These are phyloP conservation scores for Eriocheir sinensis DNA, from an alignment of 1,140 invertebrate species.

Conservation along the genomic window DNA sequence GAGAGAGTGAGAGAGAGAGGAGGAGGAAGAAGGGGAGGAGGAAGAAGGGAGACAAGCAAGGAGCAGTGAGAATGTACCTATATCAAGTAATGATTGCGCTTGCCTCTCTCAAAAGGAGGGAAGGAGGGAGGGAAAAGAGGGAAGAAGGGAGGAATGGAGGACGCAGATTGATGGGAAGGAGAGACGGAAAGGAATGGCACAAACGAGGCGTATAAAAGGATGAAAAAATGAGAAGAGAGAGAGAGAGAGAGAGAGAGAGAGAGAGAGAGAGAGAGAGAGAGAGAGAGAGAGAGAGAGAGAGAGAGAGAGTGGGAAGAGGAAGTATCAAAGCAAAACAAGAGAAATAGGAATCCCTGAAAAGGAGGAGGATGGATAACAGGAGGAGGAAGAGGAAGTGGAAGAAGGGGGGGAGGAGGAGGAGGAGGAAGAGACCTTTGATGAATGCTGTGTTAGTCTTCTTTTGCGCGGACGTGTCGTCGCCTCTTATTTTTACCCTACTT, in stretches of 20 bases:
- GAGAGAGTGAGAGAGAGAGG: too few species aligned
- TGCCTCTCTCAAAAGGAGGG: too few species aligned
- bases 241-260: conserved; percentile 52
- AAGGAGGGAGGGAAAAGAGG: neutral
- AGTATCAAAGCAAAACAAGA: neutral
- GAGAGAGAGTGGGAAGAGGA: conserved; percentile 32
- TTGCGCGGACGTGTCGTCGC: too few species aligned
- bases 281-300: conserved; percentile 49
- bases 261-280: conserved; percentile 44
- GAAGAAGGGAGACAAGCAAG: neutral
- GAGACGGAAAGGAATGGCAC: neutral
- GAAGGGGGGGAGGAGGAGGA: neutral
- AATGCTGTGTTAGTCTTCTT: too few species aligned
- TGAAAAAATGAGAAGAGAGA: neutral
- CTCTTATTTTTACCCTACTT: too few species aligned
- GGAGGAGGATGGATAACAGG: neutral
- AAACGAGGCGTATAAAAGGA: neutral
- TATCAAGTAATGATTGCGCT: too few species aligned
- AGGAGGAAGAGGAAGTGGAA: neutral
- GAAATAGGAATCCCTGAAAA: neutral
- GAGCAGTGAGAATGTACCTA: neutral
- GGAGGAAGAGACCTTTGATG: too few species aligned
- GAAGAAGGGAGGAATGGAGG: neutral
- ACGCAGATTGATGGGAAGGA: neutral
- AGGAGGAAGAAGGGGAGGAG: too few species aligned